phyloP scores from a whole-genome alignment of 2,888 invertebrate species.

The Agapostemon virescens region DNA sequence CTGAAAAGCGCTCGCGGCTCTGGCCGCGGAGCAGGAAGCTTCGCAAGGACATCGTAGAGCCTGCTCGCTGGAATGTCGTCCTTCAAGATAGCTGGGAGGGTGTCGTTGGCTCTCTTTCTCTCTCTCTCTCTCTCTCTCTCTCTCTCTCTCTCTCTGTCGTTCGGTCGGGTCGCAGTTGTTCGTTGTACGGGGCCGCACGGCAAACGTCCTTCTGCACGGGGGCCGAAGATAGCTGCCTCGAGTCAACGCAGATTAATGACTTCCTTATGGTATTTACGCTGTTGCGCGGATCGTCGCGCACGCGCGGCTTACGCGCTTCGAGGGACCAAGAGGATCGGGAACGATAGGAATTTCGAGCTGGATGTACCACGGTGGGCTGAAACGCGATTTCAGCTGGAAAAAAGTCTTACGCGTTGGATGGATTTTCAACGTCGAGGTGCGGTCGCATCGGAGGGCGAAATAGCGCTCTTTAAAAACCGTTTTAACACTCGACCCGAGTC shows the following conservation, averaged over 20 bases:
- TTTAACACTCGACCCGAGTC: too few species aligned
- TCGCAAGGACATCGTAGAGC: constrained; percentile 32
- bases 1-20: constrained; percentile 1
- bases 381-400: too few species aligned
- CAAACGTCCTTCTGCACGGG: constrained; percentile 51
- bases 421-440: too few species aligned
- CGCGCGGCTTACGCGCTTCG: neutral
- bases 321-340: constrained; percentile 13
- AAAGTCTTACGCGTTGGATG: too few species aligned
- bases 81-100: constrained; percentile 33
- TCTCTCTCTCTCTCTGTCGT: neutral
- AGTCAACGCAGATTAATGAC: constrained; percentile 57
- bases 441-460: too few species aligned
- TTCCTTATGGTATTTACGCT: constrained; percentile 58
- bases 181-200: constrained; percentile 21
- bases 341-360: constrained; percentile 46
- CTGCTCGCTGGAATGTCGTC: constrained; percentile 46
- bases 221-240: constrained; percentile 56
- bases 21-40: neutral
- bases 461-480: too few species aligned
- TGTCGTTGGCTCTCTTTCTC: constrained; percentile 22
- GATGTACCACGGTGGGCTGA: too few species aligned
- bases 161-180: constrained; percentile 1
- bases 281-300: constrained; percentile 17
- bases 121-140: constrained; percentile 1